These are phyloP conservation scores for Leptosomus discolor DNA, from an alignment of 2,113 vertebrate species.

Conservation along the genomic window DNA sequence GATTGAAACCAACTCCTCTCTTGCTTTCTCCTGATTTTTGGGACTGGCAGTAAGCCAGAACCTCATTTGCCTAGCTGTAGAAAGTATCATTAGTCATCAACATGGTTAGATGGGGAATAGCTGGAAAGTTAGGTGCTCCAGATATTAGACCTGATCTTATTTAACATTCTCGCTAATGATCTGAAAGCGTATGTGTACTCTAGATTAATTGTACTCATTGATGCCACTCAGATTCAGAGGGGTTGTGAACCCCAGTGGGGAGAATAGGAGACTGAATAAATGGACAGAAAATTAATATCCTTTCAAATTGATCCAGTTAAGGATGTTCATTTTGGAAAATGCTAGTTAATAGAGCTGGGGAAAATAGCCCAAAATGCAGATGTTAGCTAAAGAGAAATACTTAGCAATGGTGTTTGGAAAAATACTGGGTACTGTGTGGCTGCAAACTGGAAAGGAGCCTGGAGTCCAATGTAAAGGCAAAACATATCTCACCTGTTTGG, in stretches of 20 bases:
- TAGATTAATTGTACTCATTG: conserved; percentile 38
- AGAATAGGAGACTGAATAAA: conserved; percentile 15
- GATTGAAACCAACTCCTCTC: background rate
- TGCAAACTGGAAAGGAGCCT: background rate
- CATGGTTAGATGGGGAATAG: background rate
- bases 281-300: conserved; percentile 33
- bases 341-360: background rate
- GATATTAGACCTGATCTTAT: background rate
- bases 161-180: conserved; percentile 46
- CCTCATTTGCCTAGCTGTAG: background rate
- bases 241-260: conserved; percentile 12
- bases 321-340: background rate
- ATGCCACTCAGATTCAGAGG: background rate
- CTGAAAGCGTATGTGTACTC: background rate
- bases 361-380: background rate
- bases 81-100: conserved; percentile 18
- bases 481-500: background rate
- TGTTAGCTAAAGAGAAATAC: background rate
- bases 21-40: background rate
- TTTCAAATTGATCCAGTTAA: conserved; percentile 44
- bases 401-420: background rate
- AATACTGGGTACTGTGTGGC: background rate
- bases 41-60: conserved; percentile 17
- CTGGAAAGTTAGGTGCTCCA: conserved; percentile 16
- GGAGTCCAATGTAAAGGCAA: background rate